phyloP scores from a whole-genome alignment of 2,888 invertebrate genomes.

The Boloria selene region DNA sequence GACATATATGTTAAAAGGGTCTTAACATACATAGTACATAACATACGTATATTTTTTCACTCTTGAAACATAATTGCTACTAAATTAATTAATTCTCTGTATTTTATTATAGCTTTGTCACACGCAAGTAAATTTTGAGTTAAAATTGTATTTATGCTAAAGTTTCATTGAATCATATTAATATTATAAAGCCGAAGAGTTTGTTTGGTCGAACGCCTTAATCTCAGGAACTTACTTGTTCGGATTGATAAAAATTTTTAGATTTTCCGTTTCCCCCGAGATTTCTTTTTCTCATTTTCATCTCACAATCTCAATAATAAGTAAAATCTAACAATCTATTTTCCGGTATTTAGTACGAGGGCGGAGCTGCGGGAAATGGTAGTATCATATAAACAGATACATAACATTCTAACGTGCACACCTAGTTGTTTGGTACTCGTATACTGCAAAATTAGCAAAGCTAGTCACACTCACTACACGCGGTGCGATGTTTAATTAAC shows the following conservation, averaged over 20 bases:
- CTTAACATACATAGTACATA: neutral
- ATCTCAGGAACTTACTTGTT: too few relatives aligned
- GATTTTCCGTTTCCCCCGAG: too few relatives aligned
- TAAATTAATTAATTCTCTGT: constrained; percentile 2
- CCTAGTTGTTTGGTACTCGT: constrained; percentile 6
- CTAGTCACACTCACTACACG: constrained; percentile 29
- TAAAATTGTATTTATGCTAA: neutral
- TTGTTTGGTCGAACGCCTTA: too few relatives aligned
- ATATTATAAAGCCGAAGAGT: too few relatives aligned
- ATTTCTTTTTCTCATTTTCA: too few relatives aligned
- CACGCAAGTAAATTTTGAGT: neutral
- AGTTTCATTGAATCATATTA: neutral
- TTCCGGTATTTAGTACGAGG: too few relatives aligned
- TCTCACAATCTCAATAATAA: too few relatives aligned
- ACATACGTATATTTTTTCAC: too few relatives aligned
- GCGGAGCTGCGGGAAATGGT: neutral
- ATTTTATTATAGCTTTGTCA: neutral
- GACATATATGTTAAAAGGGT: constrained; percentile 19
- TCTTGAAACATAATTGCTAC: too few relatives aligned
- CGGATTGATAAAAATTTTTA: too few relatives aligned
- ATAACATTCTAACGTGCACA: constrained; percentile 11
- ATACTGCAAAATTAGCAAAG: constrained; percentile 29
- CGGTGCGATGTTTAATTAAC: constrained; percentile 36
- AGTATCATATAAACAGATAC: neutral
- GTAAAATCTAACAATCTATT: too few relatives aligned